Base-by-base conservation (phyloP, 2,888 invertebrate species). In the Crocallis elinguaria region DNA sequence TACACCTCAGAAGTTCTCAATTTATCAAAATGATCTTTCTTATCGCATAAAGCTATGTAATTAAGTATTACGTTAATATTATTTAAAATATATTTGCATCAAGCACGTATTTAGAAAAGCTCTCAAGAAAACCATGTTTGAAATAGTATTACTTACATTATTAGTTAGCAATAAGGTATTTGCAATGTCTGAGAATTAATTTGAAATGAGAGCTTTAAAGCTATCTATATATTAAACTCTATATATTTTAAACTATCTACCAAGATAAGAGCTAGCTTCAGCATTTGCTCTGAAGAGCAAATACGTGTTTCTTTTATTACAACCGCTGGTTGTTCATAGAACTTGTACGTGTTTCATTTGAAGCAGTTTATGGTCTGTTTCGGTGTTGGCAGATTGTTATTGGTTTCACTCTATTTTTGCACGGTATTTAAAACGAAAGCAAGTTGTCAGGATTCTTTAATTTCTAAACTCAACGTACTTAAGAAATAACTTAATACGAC, bases 271-370 rank as follows among this genome's bases (percentile, higher is more conserved):
- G 12, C 30, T 7, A 17, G 29, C 29, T 25, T 16, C 35, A 51
- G 44, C 44, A 41, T 41, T 50, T 45, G 41, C 17, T 9, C 41
- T 30, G 48, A 38, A 53, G 48, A 49, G 48, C 37, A 33, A 43
- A 43, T 35, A 38, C 53, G 43, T 54, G 48, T 54, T 54, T 54
- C 36, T 49, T 43, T 54, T 48, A 43, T 42, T 48, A 52, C 44
- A 49, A 45, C 41, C 41, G 30, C 54, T 49, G 38, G 42, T 35
- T 44, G 42, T 49, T 39, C 43, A 49, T 44, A 44, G 49, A 54
- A 41, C 5, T 54, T 36, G 49, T 45, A 49, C 45, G 49, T 55
- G 45, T 49, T 54, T 49, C 39, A 55, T 49, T 49, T 45, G 8
- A 36, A 35, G 8, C 36, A 45, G 39, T 55, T 55, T 54, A 54